phyloP scores from a whole-genome alignment of 35 echinoderm and acorn worm genomes.

The Anneissia japonica region DNA sequence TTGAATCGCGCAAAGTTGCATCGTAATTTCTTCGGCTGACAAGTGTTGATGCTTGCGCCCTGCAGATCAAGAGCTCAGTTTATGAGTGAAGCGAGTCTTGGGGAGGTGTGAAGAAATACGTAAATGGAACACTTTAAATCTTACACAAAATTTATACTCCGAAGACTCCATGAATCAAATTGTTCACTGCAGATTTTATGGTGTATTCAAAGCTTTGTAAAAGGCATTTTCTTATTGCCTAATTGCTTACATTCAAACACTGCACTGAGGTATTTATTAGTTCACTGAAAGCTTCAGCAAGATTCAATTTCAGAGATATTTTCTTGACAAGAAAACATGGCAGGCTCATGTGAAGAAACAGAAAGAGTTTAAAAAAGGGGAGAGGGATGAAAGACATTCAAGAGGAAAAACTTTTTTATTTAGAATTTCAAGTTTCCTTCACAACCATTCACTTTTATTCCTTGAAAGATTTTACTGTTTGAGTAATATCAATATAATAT shows the following conservation, averaged over 20 bases:
- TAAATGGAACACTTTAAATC: constrained; percentile 2
- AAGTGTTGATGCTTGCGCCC: constrained; percentile 1
- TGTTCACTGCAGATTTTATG: neutral
- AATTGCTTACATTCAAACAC: neutral
- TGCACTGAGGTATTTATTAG: neutral
- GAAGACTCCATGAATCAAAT: neutral
- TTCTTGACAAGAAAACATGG: neutral
- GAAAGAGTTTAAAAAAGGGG: neutral
- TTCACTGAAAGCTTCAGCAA: neutral
- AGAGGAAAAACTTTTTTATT: too few relatives aligned
- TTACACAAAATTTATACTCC: neutral
- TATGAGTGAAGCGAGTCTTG: neutral
- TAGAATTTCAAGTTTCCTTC: too few relatives aligned
- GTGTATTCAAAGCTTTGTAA: neutral
- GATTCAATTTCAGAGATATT: neutral
- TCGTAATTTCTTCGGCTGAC: neutral
- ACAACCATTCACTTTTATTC: too few relatives aligned
- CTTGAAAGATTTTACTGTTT: too few relatives aligned
- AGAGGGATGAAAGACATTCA: too few relatives aligned
- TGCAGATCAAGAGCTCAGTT: neutral
- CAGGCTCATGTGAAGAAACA: neutral
- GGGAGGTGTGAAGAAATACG: neutral
- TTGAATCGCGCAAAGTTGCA: neutral
- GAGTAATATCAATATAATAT: too few relatives aligned
- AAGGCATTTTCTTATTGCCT: neutral